Evolutionary conservation across 1,140 invertebrate species (phyloP).

Genomic region (Drosophila sulfurigaster): DNA sequence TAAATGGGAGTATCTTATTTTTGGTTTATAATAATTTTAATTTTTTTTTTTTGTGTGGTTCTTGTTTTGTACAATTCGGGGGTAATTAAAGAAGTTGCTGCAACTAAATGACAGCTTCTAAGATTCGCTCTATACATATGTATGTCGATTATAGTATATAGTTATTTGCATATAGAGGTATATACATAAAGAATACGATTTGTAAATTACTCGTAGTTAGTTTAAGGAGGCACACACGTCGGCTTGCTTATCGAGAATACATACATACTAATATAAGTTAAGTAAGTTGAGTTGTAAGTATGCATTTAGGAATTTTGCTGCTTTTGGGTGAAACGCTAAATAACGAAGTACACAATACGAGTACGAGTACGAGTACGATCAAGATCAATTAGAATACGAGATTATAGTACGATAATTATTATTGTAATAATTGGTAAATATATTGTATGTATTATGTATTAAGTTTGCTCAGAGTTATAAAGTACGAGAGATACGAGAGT

Average conservation of each 20-base stretch:
- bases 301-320: conserved; percentile 48
- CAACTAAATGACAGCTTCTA: conserved; percentile 36
- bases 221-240: conserved; percentile 12
- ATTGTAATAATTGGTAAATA: conserved; percentile 44
- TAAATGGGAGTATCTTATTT: conserved; percentile 45
- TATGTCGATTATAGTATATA: conserved; percentile 10
- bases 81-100: conserved; percentile 18
- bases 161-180: conserved; percentile 8
- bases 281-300: conserved; percentile 45
- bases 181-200: conserved; percentile 26
- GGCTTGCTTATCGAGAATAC: conserved; percentile 37
- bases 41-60: background rate
- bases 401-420: conserved; percentile 57
- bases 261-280: conserved; percentile 13
- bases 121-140: conserved; percentile 26
- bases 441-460: conserved; percentile 62
- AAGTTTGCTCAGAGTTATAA: conserved; percentile 68
- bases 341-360: conserved; percentile 69
- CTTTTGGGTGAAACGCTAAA: conserved; percentile 69
- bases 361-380: conserved; percentile 48
- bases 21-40: background rate
- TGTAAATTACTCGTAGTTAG: conserved; percentile 28
- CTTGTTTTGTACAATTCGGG: conserved; percentile 25
- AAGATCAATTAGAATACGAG: conserved; percentile 60
- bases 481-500: conserved; percentile 71